Evolutionary conservation across 2,113 vertebrate species (phyloP).

Genomic region (Platichthys stellatus): DNA sequence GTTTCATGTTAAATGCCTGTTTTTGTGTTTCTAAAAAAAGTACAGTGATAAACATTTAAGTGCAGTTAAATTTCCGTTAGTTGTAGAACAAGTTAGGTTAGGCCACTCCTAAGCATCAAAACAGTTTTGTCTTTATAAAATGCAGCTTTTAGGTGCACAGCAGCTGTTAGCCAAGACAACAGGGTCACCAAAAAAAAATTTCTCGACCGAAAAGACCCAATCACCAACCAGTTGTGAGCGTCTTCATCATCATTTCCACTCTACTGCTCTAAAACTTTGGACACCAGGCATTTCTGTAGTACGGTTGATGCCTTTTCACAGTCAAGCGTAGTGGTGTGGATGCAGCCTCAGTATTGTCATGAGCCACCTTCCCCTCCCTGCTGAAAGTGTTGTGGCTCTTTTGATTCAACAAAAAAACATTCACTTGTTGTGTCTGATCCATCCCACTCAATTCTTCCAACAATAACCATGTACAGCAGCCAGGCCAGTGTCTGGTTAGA

Average conservation of each 20-base stretch:
- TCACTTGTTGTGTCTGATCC: conserved; percentile 21
- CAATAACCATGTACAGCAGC: not conserved
- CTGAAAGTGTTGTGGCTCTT: conserved; percentile 3
- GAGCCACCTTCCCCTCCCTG: not conserved
- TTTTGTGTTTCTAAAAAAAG: not conserved
- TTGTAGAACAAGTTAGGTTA: too few species aligned
- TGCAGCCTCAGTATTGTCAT: not conserved
- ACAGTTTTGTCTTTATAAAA: too few species aligned
- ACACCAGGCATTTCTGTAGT: too few species aligned
- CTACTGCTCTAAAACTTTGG: too few species aligned
- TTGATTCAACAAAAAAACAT: conserved; percentile 4
- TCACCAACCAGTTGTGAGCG: too few species aligned
- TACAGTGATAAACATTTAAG: not conserved
- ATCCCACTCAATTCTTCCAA: conserved; percentile 2
- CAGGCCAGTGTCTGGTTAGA: not conserved
- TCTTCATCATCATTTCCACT: too few species aligned
- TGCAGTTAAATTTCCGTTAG: not conserved
- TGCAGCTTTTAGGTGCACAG: too few species aligned
- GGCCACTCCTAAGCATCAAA: not conserved
- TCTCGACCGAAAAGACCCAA: too few species aligned
- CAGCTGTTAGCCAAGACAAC: too few species aligned
- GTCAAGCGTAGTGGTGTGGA: not conserved
- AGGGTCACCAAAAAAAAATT: too few species aligned
- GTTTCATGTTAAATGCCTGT: not conserved
- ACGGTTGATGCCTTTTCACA: too few species aligned